Evolutionary conservation across 2,113 vertebrate genomes (phyloP).

Genomic region (Semnopithecus entellus): DNA sequence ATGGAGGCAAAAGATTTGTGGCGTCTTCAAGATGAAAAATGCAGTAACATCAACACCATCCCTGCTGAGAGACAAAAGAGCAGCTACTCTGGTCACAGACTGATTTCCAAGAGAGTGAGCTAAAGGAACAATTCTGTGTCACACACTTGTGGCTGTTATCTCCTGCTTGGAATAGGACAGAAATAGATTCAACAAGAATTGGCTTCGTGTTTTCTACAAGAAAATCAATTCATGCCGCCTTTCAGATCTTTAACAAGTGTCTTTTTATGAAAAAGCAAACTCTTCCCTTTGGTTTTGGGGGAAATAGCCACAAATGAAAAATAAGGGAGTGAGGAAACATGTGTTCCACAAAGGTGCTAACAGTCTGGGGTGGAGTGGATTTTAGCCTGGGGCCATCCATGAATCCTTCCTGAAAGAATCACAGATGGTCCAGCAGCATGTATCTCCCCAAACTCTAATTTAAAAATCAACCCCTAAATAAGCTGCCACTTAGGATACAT

Average conservation of each 20-base stretch:
- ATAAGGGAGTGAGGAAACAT: fast-evolving
- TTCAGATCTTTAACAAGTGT: not conserved
- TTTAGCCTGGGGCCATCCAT: not conserved
- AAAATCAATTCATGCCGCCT: not conserved
- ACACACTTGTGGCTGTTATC: not conserved
- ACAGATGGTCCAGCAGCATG: not conserved
- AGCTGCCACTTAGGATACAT: not conserved
- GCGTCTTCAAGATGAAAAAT: not conserved
- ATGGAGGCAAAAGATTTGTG: not conserved
- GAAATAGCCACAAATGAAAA: not conserved
- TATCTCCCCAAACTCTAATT: not conserved
- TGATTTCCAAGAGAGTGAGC: not conserved
- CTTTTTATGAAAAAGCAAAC: not conserved
- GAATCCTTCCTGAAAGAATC: not conserved
- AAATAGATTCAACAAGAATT: not conserved
- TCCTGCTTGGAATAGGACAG: not conserved
- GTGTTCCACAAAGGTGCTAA: not conserved
- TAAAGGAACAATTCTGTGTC: not conserved
- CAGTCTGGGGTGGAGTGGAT: not conserved
- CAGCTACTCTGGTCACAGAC: not conserved
- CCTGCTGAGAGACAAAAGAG: not conserved
- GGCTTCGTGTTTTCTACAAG: not conserved
- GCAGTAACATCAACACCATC: not conserved
- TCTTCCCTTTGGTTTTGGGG: conserved; percentile 19
- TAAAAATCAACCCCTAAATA: not conserved